Conservation (phyloP, 2,113 vertebrate species). For the Sterna hirundo region DNA sequence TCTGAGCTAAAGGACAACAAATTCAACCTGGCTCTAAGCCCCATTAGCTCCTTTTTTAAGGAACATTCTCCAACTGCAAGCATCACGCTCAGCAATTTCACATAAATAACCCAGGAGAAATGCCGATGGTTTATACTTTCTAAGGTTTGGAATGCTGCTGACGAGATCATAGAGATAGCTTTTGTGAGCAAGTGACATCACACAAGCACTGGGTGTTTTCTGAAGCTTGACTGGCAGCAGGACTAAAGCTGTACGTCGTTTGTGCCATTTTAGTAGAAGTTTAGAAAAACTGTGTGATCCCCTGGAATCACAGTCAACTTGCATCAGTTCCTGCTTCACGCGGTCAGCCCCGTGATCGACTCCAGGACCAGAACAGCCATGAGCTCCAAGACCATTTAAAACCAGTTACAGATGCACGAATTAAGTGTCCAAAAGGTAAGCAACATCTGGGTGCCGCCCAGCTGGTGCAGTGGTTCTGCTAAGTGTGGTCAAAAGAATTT, state of each 20-base stretch:
- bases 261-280: background rate
- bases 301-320: background rate
- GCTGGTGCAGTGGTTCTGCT: background rate
- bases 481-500: background rate
- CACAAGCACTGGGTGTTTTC: rapidly evolving
- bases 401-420: background rate
- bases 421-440: background rate
- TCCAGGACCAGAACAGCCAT: background rate
- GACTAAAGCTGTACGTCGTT: background rate
- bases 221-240: background rate
- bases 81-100: background rate
- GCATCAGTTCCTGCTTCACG: background rate
- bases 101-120: background rate
- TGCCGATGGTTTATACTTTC: background rate
- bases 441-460: background rate
- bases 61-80: background rate
- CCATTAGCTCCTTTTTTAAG: background rate
- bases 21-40: background rate
- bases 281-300: background rate
- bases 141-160: background rate
- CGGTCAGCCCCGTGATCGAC: background rate
- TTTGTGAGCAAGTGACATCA: background rate
- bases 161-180: background rate
- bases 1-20: background rate
- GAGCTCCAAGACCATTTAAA: background rate